These are phyloP conservation scores for Eulithis testata DNA, from an alignment of 2,888 invertebrate species.

Conservation along the genomic window DNA sequence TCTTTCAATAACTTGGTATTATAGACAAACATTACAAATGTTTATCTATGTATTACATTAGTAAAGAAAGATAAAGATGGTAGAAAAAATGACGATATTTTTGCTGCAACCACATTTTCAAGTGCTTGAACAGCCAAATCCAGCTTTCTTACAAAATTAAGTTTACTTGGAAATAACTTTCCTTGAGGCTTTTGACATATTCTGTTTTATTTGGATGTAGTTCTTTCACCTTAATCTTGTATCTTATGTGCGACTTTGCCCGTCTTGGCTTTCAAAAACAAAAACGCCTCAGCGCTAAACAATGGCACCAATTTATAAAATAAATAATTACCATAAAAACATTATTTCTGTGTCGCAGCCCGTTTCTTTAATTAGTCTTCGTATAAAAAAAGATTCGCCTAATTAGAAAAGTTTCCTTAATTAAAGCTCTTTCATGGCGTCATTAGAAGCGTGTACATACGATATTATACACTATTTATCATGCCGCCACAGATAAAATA, in stretches of 20 bases:
- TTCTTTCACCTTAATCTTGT: conserved; percentile 51
- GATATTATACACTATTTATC: conserved; percentile 19
- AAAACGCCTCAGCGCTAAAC: conserved; percentile 37
- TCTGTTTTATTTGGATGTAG: conserved; percentile 58
- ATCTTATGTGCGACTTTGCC: conserved; percentile 58
- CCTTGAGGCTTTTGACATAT: conserved; percentile 64
- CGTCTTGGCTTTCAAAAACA: conserved; percentile 27
- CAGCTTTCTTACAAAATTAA: conserved; percentile 42
- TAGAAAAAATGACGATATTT: no score
- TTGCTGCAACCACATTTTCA: no score
- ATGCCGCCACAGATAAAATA: conserved; percentile 27
- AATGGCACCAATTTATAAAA: conserved; percentile 42
- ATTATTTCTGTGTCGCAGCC: conserved; percentile 34
- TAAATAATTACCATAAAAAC: conserved; percentile 39
- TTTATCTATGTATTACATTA: no score
- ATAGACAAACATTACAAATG: no score
- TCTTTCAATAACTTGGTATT: no score
- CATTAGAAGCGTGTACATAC: conserved; percentile 29
- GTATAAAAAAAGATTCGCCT: conserved; percentile 37
- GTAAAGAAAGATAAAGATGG: no score
- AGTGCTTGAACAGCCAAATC: conserved; percentile 2
- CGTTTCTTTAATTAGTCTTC: conserved; percentile 42
- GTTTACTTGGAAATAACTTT: conserved; percentile 69
- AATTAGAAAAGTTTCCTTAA: conserved; percentile 36
- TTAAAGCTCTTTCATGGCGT: conserved; percentile 33